Base-by-base conservation (phyloP, 2,113 vertebrate genomes). In the Collichthys lucidus region DNA sequence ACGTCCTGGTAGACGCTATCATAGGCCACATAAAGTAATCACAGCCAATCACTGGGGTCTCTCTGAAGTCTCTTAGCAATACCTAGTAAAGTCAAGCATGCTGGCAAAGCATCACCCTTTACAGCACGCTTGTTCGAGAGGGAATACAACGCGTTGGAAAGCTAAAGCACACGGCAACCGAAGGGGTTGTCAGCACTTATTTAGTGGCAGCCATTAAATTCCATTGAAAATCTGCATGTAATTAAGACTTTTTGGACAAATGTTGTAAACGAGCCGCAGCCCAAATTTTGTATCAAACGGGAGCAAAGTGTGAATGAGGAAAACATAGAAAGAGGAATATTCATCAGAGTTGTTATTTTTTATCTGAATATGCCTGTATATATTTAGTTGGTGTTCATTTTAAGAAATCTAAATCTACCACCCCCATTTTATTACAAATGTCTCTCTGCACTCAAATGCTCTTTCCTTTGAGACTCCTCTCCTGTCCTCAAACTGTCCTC, bases 401-500 rank as follows among this genome's bases (percentile, higher is more conserved):
- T 9, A 35, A 60, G 8, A 31, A 35, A 62, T 62, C 19, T 5
- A 12, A 62, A 62, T 42, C 5, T 15, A 10, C 14, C 56, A 29
- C 6, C 5, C 5, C 5, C 1, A 8, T 47, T 46, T 55, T 29
- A 29, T 2, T 20, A 12, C 42, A 7, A 59, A 17, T 17, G 46
- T 12, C 19, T 20, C 7, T 57, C 24, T 68, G 17, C 1, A 57
- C 2, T 35, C 57, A 42, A 12, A 49, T 11, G 8, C 20, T 40
- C 24, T 10, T 19, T 57, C 24, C 56, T 26, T 19, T 1, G 31
- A 40, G 17, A 49, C 44, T 47, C 14, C 47, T 74, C 20, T 57
- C 16, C 31, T 26, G 50, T 46, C 65, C 67, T 56, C 46, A 70
- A 65, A 14, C 60, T 55, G 62, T 76, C 79, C 60, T 62, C 66